A percentile compares a stretch with the other conserved stretches of the same genome.
phyloP scores from a whole-genome alignment of 2,797 vertebrate genomes.

The Semotilus atromaculatus region DNA sequence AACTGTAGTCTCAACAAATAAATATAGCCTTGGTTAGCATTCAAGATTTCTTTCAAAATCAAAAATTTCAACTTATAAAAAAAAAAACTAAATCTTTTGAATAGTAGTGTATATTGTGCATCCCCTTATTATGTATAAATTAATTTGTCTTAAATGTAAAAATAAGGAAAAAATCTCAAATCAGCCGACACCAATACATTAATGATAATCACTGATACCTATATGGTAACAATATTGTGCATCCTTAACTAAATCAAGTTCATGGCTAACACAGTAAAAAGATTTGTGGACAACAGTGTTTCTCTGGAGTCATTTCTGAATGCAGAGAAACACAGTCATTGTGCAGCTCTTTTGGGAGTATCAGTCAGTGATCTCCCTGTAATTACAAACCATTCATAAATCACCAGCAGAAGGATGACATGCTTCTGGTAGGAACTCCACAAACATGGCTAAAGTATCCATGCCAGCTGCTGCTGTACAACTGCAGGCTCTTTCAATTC shows the following conservation, averaged over 20 bases:
- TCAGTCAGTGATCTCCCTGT: slow-evolving; percentile 39
- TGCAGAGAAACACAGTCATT: slow-evolving; percentile 41
- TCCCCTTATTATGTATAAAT: neutral
- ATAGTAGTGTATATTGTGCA: neutral
- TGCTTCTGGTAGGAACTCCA: slow-evolving; percentile 26
- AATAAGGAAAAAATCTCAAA: neutral
- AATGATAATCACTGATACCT: neutral
- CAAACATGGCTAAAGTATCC: slow-evolving; percentile 35
- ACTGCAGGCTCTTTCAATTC: slow-evolving; percentile 30
- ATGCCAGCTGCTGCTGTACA: slow-evolving; percentile 12
- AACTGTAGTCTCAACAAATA: neutral
- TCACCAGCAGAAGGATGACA: slow-evolving; percentile 42
- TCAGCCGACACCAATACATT: neutral
- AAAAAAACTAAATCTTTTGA: too few relatives aligned
- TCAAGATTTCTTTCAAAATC: too few relatives aligned
- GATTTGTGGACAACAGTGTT: neutral
- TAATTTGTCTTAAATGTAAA: neutral
- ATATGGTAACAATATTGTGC: neutral
- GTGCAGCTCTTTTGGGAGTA: slow-evolving; percentile 40
- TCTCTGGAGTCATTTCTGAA: slow-evolving; percentile 22
- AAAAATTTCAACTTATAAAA: too few relatives aligned
- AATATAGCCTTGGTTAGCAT: neutral
- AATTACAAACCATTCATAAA: slow-evolving; percentile 58
- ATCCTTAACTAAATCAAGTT: neutral
- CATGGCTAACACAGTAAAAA: neutral